Base-by-base conservation (phyloP, 2,888 invertebrate species). In the Hecatera dysodea region DNA sequence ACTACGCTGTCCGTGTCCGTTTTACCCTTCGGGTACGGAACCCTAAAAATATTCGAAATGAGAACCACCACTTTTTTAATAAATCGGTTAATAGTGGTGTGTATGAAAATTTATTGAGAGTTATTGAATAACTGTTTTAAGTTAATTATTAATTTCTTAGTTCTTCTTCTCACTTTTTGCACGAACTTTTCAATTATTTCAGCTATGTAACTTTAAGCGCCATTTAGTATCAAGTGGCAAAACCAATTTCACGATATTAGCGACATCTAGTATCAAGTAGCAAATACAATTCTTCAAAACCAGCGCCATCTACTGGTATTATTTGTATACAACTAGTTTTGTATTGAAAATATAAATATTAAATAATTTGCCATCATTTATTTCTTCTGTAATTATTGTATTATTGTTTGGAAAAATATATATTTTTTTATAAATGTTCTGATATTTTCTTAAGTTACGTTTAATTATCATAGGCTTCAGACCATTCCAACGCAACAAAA, bases 151-250 rank as follows among this genome's bases (percentile, higher is more conserved):
- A 1, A 29, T 15, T 22, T 39, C 24, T 24, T 46, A 17, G n/a
- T n/a, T n/a, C n/a, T n/a, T n/a, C n/a, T n/a, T n/a, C n/a, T n/a
- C n/a, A n/a, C n/a, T n/a, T 50, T 50, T 44, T 36, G 9, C 11
- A 42, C 33, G 1, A 17, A 33, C 12, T 11, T 6, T 55, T 4
- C 1, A 39, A 1, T 6, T n/a, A n/a, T 36, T 44, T 24, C 3
- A 22, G 19, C 0, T 24, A 33, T 29, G 2, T 2, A 0, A 11
- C 50, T 12, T 1, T n/a, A 50, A 65, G 63, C 60, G 88, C 46
- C 86, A 86, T 85, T 89, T 90, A n/a, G 67, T 82, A 60, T 67
- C 71, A 70, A 88, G 72, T 90, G 89, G 87, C 56, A 57, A 24
- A 36, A 57, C 27, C 17, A 27, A 9, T n/a, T 19, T 24, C 0